A percentile compares a stretch with the other conserved stretches of the same genome.
These are phyloP conservation scores for Apocrypta bakeri DNA, from an alignment of 1,140 invertebrate genomes.

Conservation along the genomic window DNA sequence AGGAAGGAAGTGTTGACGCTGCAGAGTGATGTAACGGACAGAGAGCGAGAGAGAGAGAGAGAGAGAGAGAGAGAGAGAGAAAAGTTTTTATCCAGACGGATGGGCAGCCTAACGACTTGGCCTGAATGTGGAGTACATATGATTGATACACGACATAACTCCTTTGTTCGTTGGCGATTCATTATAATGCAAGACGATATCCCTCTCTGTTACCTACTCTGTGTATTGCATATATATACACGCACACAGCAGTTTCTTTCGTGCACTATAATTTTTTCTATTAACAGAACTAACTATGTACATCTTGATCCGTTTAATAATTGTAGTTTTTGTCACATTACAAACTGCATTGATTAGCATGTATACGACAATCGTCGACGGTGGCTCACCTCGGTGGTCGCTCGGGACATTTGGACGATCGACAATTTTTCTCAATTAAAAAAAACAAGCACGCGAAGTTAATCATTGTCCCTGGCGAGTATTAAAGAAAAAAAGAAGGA, in stretches of 20 bases:
- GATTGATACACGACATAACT: conserved; percentile 6
- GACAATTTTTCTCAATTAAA: conserved; percentile 25
- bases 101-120: not conserved
- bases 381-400: not conserved
- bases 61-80: no score
- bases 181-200: not conserved
- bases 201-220: no score
- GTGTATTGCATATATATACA: no score
- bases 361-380: not conserved
- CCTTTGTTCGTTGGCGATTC: conserved; percentile 15
- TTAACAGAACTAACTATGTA: no score
- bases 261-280: no score
- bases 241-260: no score
- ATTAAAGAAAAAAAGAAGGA: not conserved
- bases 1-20: not conserved
- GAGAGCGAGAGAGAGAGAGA: not conserved
- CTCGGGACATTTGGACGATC: not conserved
- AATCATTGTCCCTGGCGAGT: conserved; percentile 13
- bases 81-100: not conserved
- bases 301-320: not conserved
- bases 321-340: not conserved
- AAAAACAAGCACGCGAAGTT: not conserved
- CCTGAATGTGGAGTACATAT: not conserved
- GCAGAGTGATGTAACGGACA: not conserved
- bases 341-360: not conserved